Evolutionary conservation across 2,797 vertebrate genomes (phyloP).

Genomic region (Spinibarbus caldwelli): DNA sequence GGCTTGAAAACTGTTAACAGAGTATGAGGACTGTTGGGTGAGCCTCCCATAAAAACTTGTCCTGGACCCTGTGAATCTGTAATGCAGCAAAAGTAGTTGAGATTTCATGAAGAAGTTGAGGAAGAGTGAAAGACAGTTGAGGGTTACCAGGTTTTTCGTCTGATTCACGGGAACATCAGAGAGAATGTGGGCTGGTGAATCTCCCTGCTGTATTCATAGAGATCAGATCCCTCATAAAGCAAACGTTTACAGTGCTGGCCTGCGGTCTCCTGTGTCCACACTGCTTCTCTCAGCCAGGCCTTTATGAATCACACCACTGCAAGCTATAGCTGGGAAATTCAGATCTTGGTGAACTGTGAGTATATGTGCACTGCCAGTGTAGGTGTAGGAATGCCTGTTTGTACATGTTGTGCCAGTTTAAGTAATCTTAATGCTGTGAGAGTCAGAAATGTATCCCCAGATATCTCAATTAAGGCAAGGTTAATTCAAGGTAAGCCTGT

Average conservation of each 20-base stretch:
- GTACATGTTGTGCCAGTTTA: constrained; percentile 5
- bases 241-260: constrained; percentile 11
- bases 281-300: constrained; percentile 27
- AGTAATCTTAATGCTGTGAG: not conserved
- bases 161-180: constrained; percentile 38
- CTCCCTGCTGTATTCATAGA: constrained; percentile 42
- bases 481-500: not conserved
- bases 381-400: constrained; percentile 19
- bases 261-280: not conserved
- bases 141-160: constrained; percentile 31
- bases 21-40: too few relatives aligned
- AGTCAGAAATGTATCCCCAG: not conserved
- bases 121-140: constrained; percentile 1
- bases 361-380: not conserved
- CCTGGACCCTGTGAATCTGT: not conserved
- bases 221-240: constrained; percentile 26
- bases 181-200: constrained; percentile 51
- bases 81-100: not conserved
- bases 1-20: not conserved
- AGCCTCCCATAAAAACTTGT: not conserved
- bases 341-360: not conserved
- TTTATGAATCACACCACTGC: constrained; percentile 42
- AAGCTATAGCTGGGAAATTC: constrained; percentile 12
- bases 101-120: not conserved
- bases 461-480: not conserved